Percentiles rank a stretch among this genome's conserved stretches.
These are phyloP conservation scores for Cylas formicarius DNA, from an alignment of 1,140 invertebrate species.

Conservation along the genomic window DNA sequence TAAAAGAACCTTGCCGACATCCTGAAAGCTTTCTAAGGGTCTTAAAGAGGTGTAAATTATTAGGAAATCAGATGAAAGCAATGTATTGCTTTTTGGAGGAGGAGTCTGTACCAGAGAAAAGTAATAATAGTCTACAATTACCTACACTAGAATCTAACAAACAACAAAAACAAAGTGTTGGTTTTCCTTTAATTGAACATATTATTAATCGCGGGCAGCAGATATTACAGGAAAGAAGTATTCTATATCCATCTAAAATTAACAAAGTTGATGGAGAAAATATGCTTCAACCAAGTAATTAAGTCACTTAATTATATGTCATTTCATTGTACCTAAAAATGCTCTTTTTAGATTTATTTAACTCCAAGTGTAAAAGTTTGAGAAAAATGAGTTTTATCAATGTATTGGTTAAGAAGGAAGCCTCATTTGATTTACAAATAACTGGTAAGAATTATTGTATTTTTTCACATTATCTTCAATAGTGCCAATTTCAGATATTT, in stretches of 20 bases:
- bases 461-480: not conserved
- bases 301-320: not conserved
- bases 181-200: conserved; percentile 17
- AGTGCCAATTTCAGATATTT: conserved; percentile 13
- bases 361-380: conserved; percentile 17
- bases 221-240: conserved; percentile 25
- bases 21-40: conserved; percentile 18
- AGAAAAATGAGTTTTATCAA: conserved; percentile 27
- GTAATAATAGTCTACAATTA: not conserved
- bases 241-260: conserved; percentile 20
- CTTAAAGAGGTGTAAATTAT: conserved; percentile 28
- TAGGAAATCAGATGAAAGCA: conserved; percentile 20
- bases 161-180: not conserved
- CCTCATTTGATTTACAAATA: conserved; percentile 23
- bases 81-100: conserved; percentile 18
- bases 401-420: conserved; percentile 7
- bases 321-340: conserved; percentile 3
- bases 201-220: conserved; percentile 21
- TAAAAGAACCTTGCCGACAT: conserved; percentile 8
- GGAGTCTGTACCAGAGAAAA: not conserved
- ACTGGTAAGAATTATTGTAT: conserved; percentile 19
- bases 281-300: not conserved
- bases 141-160: not conserved
- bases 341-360: conserved; percentile 6
- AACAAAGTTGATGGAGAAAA: not conserved